A percentile compares a stretch with the other conserved stretches of the same genome.
Evolutionary conservation across 35 echinoderm and acorn worm species (phyloP).

Genomic region (Strongylocentrotus purpuratus): DNA sequence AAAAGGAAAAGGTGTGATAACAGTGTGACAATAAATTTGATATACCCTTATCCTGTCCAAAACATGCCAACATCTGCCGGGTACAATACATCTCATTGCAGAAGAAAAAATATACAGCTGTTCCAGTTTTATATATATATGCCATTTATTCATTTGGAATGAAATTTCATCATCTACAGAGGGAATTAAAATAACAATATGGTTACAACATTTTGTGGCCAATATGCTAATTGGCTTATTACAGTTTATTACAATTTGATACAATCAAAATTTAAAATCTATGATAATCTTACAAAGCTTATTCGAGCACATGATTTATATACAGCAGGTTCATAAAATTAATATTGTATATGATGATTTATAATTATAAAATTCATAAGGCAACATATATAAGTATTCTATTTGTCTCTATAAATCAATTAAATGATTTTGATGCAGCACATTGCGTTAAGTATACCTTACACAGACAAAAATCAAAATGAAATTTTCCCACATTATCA

Average conservation of each 20-base stretch:
- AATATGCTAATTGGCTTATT: not conserved
- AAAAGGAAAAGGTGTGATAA: no score
- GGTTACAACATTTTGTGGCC: not conserved
- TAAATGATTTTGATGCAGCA: conserved; percentile 11
- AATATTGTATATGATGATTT: not conserved
- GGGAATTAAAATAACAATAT: not conserved
- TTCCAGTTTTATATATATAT: not conserved
- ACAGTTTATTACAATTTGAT: not conserved
- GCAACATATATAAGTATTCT: not conserved
- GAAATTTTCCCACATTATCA: not conserved
- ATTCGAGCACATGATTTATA: not conserved
- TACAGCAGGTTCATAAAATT: not conserved
- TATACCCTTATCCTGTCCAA: no score
- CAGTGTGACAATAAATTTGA: no score
- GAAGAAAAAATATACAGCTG: not conserved
- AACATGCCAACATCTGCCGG: no score
- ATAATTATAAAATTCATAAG: not conserved
- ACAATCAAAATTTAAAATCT: not conserved
- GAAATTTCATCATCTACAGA: not conserved
- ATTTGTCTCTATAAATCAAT: not conserved
- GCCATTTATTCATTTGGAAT: conserved; percentile 13
- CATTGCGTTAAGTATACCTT: not conserved
- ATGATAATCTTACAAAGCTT: not conserved
- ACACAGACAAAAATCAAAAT: not conserved
- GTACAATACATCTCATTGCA: no score